Evolutionary conservation across 2,113 vertebrate species (phyloP), one percentile per base, ranked within the genome.

Genomic region (Oreochromis aureus): DNA sequence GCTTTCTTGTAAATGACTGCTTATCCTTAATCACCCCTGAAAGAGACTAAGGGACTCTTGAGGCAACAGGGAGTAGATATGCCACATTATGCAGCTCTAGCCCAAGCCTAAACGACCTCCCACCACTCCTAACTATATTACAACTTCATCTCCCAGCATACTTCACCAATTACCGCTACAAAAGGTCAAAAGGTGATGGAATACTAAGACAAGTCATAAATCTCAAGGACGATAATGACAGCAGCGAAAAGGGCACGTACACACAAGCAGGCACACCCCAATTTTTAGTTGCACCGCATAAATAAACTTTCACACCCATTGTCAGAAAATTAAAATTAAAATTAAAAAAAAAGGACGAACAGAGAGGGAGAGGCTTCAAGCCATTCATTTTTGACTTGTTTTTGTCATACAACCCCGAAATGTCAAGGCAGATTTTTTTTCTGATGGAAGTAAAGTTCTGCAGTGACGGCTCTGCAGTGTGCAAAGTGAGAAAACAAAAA

Each of bases 101-200:
- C 76, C 85, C 41, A 12, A 61, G 51, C 73, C 82, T 84, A 84
- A 92, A 94, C 91, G 88, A 78, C 73, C 73, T 53, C 73, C 46
- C 92, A 89, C 83, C 78, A 81, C 76, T 7, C 61, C 85, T 84
- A 83, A 91, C 89, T 87, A 19, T 88, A 88, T 93, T 86, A 91
- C 84, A 93, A 90, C 88, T 93, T 89, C 86, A 91, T 95, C 90
- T 82, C 82, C 80, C 59, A 89, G 90, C 83, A 80, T 80, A 86
- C 86, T 86, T 93, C 82, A 82, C 90, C 94, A 94, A 95, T 94
- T 95, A 94, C 89, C 5, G 2, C 88, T 69, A 39, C 22, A 15
- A 85, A 93, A 93, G 94, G 89, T 93, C 94, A 93, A 87, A 86
- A 87, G 92, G 91, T 90, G 91, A 89, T 88, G 58, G 86, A 92